Base-by-base conservation (phyloP, 2,888 invertebrate genomes). In the Campoletis raptor region DNA sequence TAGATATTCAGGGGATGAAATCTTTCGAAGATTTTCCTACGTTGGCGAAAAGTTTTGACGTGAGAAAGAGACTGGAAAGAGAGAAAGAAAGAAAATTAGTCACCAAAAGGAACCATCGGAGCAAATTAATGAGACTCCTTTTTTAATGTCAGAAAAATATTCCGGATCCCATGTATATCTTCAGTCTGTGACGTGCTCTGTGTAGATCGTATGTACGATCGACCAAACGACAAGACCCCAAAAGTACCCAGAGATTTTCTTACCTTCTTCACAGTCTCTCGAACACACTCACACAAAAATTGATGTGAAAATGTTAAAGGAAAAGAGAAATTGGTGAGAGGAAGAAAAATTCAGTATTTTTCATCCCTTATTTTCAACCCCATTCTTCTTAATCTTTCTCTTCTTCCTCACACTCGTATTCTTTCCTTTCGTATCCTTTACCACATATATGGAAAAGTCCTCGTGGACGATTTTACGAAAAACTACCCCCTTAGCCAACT, bases 41-140 rank as follows among this genome's bases (percentile, higher is more conserved):
- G 72, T 81, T 77, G 18, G 72, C 77, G 52, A 70, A 84, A 86
- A 86, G 81, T 86, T 86, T 84, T 70, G 70, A 82, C 54, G 70
- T 57, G 66, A 57, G 40, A 66, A 61, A 42, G 21, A 36, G 79
- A 18, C 30, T 48, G 76, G 69, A 45, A 64, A 54, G 57, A 48
- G 66, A 3, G 57, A 52, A 72, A 54, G 45, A 18, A 54, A 61
- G 61, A 67, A 74, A 61, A 48, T 78, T 67, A 64, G 89, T 89
- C 88, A 87, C 85, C 88, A 87, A 90, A 90, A 89, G 88, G 83
- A 86, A 87, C 87, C 83, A 74, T 83, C 87, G 87, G 83, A 73
- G 85, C 89, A 92, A 93, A 93, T 93, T 93, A 94, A 93, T 93
- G 92, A 92, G 93, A 92, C 92, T 92, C 91, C 91, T 90, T 92